Conservation (phyloP, 2,113 vertebrate species). For the Donacobius atricapilla region DNA sequence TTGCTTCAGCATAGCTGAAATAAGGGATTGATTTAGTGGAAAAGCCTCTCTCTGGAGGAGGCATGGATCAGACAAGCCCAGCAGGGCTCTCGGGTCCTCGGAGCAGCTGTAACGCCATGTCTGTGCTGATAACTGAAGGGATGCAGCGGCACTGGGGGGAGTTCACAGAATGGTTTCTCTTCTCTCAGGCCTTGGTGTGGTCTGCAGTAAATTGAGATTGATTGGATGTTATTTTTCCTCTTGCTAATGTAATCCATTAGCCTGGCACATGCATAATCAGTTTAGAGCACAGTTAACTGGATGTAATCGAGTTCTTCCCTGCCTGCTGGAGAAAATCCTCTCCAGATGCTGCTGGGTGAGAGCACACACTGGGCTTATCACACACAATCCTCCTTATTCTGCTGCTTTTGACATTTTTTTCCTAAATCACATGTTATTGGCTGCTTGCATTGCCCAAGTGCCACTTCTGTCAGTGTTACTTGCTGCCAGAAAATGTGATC, state of each 20-base stretch:
- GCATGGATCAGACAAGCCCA: fast-evolving
- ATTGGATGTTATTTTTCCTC: conserved; percentile 99
- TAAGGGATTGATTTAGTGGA: background rate
- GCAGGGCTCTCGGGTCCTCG: background rate
- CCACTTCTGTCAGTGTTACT: background rate
- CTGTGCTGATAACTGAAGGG: background rate
- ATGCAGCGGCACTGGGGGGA: conserved; percentile 36
- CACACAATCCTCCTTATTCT: conserved; percentile 48
- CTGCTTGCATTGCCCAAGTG: background rate
- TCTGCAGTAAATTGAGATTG: conserved; percentile 98
- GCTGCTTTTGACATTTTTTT: conserved; percentile 27
- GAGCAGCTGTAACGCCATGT: background rate
- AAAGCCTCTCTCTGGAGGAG: background rate
- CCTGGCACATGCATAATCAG: conserved; percentile 99
- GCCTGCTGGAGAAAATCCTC: conserved; percentile 98
- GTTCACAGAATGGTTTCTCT: conserved; percentile 83
- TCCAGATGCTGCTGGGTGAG: conserved; percentile 87
- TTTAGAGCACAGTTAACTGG: conserved; percentile 99
- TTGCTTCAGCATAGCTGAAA: fast-evolving
- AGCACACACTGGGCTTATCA: conserved; percentile 55
- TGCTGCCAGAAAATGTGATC: conserved; percentile 14
- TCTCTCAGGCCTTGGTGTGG: conserved; percentile 87
- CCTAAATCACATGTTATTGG: background rate
- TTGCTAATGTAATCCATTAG: conserved; percentile 99
- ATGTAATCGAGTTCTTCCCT: conserved; percentile 99